Conservation (phyloP, 2,113 vertebrate species). For the Chinchilla lanigera region DNA sequence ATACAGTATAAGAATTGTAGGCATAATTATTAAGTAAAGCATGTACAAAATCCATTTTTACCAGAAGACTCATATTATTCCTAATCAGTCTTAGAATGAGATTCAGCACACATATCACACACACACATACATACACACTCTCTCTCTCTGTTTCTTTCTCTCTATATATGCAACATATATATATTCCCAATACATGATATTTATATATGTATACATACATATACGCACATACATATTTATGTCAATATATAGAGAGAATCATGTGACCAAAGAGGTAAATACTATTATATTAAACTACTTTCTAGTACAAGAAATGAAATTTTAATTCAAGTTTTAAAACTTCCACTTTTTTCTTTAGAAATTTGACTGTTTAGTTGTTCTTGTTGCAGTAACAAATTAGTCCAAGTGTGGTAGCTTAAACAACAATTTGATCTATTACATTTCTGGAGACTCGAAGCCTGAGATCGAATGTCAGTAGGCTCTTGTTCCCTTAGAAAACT, state of each 20-base stretch:
- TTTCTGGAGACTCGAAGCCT: background rate
- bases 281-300: background rate
- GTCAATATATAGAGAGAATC: background rate
- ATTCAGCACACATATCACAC: background rate
- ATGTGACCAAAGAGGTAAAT: background rate
- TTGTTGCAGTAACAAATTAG: background rate
- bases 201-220: background rate
- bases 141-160: fast-evolving
- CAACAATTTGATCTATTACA: background rate
- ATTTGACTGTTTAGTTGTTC: background rate
- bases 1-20: background rate
- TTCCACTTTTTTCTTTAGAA: background rate
- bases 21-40: background rate
- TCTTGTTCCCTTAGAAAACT: background rate
- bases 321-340: background rate
- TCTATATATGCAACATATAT: background rate
- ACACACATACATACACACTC: background rate
- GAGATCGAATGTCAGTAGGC: background rate
- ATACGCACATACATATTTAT: background rate
- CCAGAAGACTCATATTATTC: background rate
- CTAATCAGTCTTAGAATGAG: background rate
- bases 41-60: background rate
- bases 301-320: background rate
- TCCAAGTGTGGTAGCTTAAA: background rate
- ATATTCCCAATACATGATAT: background rate